These are phyloP conservation scores for Leucophora obtusa DNA, from an alignment of 2,888 invertebrate genomes.

Conservation along the genomic window DNA sequence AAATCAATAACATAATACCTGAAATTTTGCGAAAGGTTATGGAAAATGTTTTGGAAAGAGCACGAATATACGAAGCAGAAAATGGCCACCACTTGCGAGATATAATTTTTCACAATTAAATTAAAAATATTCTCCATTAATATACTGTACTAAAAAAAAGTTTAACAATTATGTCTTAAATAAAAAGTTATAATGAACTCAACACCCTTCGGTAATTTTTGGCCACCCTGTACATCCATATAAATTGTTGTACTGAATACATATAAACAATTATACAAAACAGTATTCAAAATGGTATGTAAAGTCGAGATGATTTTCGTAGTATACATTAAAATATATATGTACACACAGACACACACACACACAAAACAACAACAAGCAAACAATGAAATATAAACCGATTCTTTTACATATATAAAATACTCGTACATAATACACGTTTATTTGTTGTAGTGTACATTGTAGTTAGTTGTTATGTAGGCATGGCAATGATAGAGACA, in stretches of 20 bases:
- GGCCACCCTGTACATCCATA: too few relatives aligned
- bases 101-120: too few relatives aligned
- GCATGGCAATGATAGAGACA: constrained; percentile 25
- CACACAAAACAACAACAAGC: constrained; percentile 14
- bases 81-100: too few relatives aligned
- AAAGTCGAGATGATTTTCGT: background rate
- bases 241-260: background rate
- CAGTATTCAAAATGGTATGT: background rate
- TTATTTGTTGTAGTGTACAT: constrained; percentile 4
- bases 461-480: constrained; percentile 22
- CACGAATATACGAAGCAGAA: too few relatives aligned
- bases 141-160: too few relatives aligned
- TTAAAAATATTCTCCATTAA: too few relatives aligned
- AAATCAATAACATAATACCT: too few relatives aligned
- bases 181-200: too few relatives aligned
- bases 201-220: too few relatives aligned
- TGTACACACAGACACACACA: constrained; percentile 19
- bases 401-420: background rate
- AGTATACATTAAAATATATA: background rate
- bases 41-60: too few relatives aligned
- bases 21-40: too few relatives aligned
- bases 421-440: background rate
- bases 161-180: too few relatives aligned
- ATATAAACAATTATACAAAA: background rate
- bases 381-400: constrained; percentile 9